Percentiles rank a stretch among this genome's conserved stretches.
Evolutionary conservation across 2,113 vertebrate species (phyloP).

Genomic region (Oncorhynchus masou): DNA sequence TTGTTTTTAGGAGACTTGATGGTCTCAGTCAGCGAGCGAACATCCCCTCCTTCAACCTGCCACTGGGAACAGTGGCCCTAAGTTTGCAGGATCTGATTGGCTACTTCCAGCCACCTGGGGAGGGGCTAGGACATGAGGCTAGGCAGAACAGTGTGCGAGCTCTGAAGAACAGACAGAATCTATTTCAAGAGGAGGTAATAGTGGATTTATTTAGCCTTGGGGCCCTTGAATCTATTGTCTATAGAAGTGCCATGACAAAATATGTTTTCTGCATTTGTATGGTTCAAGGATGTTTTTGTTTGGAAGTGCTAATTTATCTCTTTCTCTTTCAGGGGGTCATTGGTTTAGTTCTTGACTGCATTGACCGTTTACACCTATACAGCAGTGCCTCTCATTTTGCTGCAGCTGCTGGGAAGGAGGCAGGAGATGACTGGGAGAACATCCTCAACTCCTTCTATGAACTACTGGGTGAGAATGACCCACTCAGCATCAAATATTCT

Average conservation of each 20-base stretch:
- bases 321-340: conserved; percentile 82
- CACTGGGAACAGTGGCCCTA: conserved; percentile 76
- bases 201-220: background rate
- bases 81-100: conserved; percentile 89
- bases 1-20: conserved; percentile 81
- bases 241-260: too few relatives aligned
- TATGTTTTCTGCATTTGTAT: too few relatives aligned
- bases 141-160: conserved; percentile 80
- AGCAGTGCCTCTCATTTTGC: conserved; percentile 81
- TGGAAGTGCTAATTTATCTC: background rate
- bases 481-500: background rate
- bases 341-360: conserved; percentile 88
- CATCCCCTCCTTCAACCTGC: conserved; percentile 61
- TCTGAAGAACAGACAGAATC: conserved; percentile 89
- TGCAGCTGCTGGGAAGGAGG: conserved; percentile 80
- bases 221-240: too few relatives aligned
- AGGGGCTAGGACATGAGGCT: conserved; percentile 80
- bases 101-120: conserved; percentile 83
- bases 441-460: conserved; percentile 87
- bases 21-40: conserved; percentile 78
- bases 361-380: conserved; percentile 86
- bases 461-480: conserved; percentile 82
- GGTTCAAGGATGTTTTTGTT: too few relatives aligned
- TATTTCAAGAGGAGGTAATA: conserved; percentile 95
- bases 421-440: conserved; percentile 83